These are phyloP conservation scores for Lysandra bellargus DNA, from an alignment of 2,888 invertebrate species.

Conservation along the genomic window DNA sequence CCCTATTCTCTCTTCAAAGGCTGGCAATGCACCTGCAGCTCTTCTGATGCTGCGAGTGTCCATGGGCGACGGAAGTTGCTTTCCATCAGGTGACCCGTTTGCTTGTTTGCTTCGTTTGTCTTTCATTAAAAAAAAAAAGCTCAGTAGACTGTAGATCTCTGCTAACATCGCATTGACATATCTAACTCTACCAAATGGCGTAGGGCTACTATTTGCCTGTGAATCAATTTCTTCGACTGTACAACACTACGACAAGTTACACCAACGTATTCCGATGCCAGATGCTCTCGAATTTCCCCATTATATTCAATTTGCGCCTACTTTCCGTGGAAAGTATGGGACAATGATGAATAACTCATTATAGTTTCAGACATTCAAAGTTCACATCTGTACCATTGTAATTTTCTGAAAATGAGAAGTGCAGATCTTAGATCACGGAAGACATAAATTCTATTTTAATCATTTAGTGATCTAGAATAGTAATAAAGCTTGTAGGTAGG, in stretches of 20 bases:
- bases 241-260: background rate
- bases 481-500: background rate
- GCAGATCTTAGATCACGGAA: background rate
- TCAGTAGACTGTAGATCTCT: too few species aligned
- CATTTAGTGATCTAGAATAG: background rate
- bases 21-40: too few species aligned
- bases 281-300: background rate
- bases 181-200: too few species aligned
- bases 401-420: slow-evolving; percentile 1
- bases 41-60: too few species aligned
- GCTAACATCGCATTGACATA: background rate
- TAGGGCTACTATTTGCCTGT: too few species aligned
- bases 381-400: slow-evolving; percentile 10
- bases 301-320: slow-evolving; percentile 8
- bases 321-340: slow-evolving; percentile 10
- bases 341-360: slow-evolving; percentile 8
- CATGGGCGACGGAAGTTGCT: too few species aligned
- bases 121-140: too few species aligned
- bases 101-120: too few species aligned
- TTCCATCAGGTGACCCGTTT: too few species aligned
- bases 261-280: background rate
- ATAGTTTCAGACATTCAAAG: background rate
- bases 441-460: background rate
- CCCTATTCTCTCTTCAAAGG: too few species aligned
- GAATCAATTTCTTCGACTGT: too few species aligned